Base-by-base conservation (phyloP, 2,113 vertebrate genomes). In the Clarias macrocephalus region DNA sequence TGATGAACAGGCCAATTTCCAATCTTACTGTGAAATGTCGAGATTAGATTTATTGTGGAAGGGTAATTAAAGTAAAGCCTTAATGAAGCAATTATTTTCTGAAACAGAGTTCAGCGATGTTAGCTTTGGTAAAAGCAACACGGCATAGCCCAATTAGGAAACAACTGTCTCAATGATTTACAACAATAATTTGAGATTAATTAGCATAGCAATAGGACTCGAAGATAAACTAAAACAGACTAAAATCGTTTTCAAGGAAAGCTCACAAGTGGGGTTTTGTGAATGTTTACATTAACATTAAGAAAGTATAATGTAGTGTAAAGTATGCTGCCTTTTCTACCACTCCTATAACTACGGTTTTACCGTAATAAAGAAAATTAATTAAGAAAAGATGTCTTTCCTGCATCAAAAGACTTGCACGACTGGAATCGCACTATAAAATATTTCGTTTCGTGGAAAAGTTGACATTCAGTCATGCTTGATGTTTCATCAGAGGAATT, bases 61-160 rank as follows among this genome's bases (percentile, higher is more conserved):
- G 85, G 56, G n/a, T 87, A 82, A 87, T 87, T 87, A 87, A 73
- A 87, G 82, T 75, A 82, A 75, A 87, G 57, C 33, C 57, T 5
- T 87, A 82, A 87, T 75, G 85, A 87, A 87, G 80, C 68, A 28
- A 87, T 82, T 82, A 82, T 52, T 87, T 86, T 82, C 80, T 16
- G 56, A 66, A 60, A 21, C 77, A n/a, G 65, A 73, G 79, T 73
- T 68, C 85, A 30, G 52, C 48, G 37, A 86, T 73, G 65, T 72
- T 56, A 16, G n/a, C 4, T 10, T 60, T 72, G 79, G 68, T 77
- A 28, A 33, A 73, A 48, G 21, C 30, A 28, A 72, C 33, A 30
- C 19, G 3, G 16, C 56, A 30, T 16, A n/a, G 60, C 5, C 77
- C 79, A 82, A 70, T 81, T 86, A 86, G 19, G 28, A 81, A 60